Base-by-base conservation (phyloP, 1,140 invertebrate species). In the Adoxophyes honmai region DNA sequence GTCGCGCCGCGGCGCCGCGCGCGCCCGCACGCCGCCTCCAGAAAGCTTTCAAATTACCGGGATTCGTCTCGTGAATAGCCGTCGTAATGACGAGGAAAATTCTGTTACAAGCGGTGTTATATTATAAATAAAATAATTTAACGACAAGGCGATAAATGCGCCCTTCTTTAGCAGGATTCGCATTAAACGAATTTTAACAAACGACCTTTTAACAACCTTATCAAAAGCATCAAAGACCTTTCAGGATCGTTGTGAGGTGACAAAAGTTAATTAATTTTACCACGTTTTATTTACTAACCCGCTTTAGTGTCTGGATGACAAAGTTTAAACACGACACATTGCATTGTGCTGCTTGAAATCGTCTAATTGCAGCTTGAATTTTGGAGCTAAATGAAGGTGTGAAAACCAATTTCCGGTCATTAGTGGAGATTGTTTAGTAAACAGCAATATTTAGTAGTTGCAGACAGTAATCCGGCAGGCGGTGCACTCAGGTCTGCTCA, bases 1-100 rank as follows among this genome's bases (percentile, higher is more conserved):
- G 63, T 64, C 61, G 59, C 34, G 59, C 60, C 62, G 61, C 66
- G 57, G 64, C 69, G 71, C 60, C 65, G 15, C 36, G 16, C 53
- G 21, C 18, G 42, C 42, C 42, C 42, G 42, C 6, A n/a, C n/a
- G 21, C 21, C 42, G 18, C 11, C n/a, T 69, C 53, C 37, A 66
- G 68, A 73, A 74, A 70, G 75, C 79, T 84, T 78, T 79, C 69
- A 81, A 84, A 84, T 86, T 82, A 78, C 73, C 58, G 60, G 63
- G 72, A 79, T 83, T 78, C 77, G 76, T 81, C 74, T 73, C 73
- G 57, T 72, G 75, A 81, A 84, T 75, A 70, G 72, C 73, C 60
- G 60, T 64, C 72, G 70, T 73, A 86, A 78, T 76, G 75, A 84
- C 75, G 70, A 70, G 68, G 75, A 78, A 81, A 78, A 79, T 78